These are phyloP conservation scores for Brachymystax lenok DNA, from an alignment of 2,797 vertebrate genomes.

Conservation along the genomic window DNA sequence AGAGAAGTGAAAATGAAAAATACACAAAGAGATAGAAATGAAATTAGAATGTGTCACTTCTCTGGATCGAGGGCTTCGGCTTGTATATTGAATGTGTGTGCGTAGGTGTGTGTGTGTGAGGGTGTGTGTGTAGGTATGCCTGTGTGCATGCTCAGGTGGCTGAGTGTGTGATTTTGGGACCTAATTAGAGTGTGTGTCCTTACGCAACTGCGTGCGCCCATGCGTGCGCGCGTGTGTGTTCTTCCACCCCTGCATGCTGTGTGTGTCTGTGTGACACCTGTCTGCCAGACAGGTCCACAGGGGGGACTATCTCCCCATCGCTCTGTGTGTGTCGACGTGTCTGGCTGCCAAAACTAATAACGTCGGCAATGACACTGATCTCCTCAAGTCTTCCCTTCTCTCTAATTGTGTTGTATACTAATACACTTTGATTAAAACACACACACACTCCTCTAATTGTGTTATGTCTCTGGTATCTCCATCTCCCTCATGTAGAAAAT, in stretches of 20 bases:
- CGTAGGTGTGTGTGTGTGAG: background rate
- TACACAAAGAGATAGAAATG: background rate
- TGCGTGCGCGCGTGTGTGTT: no score
- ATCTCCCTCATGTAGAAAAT: conserved; percentile 76
- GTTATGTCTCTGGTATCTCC: conserved; percentile 69
- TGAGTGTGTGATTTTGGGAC: background rate
- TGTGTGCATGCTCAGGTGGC: background rate
- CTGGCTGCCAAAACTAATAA: background rate
- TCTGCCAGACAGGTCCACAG: background rate
- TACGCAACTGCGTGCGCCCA: background rate
- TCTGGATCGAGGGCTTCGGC: background rate
- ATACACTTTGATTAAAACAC: background rate
- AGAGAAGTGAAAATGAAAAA: background rate
- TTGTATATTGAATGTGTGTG: background rate
- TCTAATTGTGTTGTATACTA: background rate
- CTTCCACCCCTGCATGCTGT: background rate
- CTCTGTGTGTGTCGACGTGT: background rate
- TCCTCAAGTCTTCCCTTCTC: background rate
- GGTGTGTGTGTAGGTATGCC: background rate
- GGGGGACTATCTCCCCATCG: background rate
- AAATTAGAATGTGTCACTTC: background rate
- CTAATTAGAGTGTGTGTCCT: background rate
- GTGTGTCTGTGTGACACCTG: background rate
- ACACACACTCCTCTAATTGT: conserved; percentile 63
- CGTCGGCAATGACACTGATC: background rate